A percentile compares a stretch with the other conserved stretches of the same genome.
These are phyloP conservation scores for Chitala chitala DNA, from an alignment of 2,113 vertebrate genomes.

Conservation along the genomic window DNA sequence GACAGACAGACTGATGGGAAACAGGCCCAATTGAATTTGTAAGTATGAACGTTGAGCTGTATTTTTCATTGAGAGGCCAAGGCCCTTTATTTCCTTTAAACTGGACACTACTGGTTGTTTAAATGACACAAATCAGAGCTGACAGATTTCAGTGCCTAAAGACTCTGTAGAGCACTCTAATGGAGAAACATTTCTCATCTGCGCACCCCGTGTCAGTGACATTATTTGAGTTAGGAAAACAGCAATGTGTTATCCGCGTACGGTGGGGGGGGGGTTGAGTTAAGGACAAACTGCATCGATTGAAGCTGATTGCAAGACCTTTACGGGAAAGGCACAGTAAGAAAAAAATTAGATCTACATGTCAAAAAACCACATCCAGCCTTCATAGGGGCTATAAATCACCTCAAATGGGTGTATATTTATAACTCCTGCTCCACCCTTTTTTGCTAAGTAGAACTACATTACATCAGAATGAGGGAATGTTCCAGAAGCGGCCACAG, in stretches of 20 bases:
- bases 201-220: background rate
- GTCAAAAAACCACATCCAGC: background rate
- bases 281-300: slow-evolving; percentile 23
- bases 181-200: background rate
- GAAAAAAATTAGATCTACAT: slow-evolving; percentile 11
- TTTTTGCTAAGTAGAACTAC: background rate
- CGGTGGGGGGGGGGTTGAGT: no score
- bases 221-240: background rate
- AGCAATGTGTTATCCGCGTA: background rate
- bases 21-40: slow-evolving; percentile 16
- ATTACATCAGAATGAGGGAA: background rate
- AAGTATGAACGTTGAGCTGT: background rate
- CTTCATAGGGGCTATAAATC: slow-evolving; percentile 12
- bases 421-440: background rate
- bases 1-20: slow-evolving; percentile 18
- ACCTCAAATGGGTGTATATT: background rate
- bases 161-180: background rate
- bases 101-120: background rate
- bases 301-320: slow-evolving; percentile 9
- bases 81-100: background rate
- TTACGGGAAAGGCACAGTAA: slow-evolving; percentile 6
- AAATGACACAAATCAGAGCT: slow-evolving; percentile 16
- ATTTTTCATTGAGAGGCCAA: background rate
- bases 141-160: slow-evolving; percentile 14
- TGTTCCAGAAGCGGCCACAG: background rate